Evolutionary conservation across 2,113 vertebrate species (phyloP), one percentile per base, ranked within the genome.

Genomic region (Eretmochelys imbricata): DNA sequence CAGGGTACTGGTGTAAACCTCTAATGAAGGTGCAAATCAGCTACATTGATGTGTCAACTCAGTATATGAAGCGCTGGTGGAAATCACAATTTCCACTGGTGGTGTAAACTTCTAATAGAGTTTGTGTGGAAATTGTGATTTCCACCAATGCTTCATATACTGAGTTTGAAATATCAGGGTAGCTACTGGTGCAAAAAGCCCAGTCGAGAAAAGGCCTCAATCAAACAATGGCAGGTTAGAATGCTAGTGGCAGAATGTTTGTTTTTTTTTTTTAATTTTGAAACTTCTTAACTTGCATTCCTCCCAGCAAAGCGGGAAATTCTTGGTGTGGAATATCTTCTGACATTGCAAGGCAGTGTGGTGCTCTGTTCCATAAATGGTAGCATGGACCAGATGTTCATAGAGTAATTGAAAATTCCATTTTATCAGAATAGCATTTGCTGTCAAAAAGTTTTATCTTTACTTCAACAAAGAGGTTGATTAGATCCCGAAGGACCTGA

Each of bases 401-500:
- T 84, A 96, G 95, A 97, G 97, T 98, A 98, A 98, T 98, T 98
- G 98, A 98, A 98, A 98, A 98, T 98, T 98, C 97, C 96, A 98
- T 98, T 98, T 98, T 98, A 98, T 98, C 98, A 98, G 97, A 98
- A 98, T 95, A 98, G 93, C 92, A 88, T 98, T 98, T 95, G 95
- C 98, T 98, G 98, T 98, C 97, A 98, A 97, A 98, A 98, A 98
- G 96, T 98, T 98, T 98, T 98, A 98, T 98, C 98, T 98, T 98
- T 98, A 98, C 98, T 98, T 98, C 97, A 98, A 98, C 98, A 98
- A 98, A 98, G 98, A 97, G 96, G 97, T 97, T 98, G 98, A 98
- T 98, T 98, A 98, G 98, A 96, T 98, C 97, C 97, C 97, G 89
- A 76, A 97, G 98, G 98, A 98, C 96, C 94, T 82, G 87, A 98